These are phyloP conservation scores for Cephalophus harveyi DNA, from an alignment of 2,113 vertebrate genomes.

Conservation along the genomic window DNA sequence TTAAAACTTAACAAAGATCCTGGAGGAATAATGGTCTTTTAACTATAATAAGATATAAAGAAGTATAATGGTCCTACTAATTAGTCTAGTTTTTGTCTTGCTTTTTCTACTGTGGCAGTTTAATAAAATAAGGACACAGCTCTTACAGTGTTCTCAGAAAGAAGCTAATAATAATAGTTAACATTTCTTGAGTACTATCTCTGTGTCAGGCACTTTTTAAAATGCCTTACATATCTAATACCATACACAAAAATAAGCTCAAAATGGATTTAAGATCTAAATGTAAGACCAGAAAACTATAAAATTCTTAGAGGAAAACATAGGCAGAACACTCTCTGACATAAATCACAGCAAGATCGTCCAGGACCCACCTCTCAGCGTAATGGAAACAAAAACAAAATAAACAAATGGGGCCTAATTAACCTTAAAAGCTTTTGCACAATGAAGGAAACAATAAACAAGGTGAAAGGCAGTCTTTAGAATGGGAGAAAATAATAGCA, in stretches of 20 bases:
- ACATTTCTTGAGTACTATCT: neutral
- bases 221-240: neutral
- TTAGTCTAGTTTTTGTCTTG: slow-evolving; percentile 30
- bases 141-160: neutral
- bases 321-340: neutral
- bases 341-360: neutral
- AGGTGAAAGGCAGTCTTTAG: neutral
- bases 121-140: slow-evolving; percentile 37
- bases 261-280: neutral
- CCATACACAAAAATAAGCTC: neutral
- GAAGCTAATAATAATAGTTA: neutral
- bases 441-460: neutral
- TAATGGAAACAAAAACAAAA: neutral
- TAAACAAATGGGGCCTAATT: neutral
- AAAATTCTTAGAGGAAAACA: neutral
- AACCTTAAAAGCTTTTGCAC: neutral
- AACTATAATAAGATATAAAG: neutral
- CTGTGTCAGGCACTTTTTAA: neutral
- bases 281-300: neutral
- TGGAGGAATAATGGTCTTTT: neutral
- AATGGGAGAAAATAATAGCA: neutral
- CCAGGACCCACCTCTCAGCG: neutral
- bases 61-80: neutral
- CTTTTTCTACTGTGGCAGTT: neutral
- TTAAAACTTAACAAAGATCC: neutral